Conservation (phyloP, 2,888 invertebrate species). For the Rhopalosiphum nymphaeae region DNA sequence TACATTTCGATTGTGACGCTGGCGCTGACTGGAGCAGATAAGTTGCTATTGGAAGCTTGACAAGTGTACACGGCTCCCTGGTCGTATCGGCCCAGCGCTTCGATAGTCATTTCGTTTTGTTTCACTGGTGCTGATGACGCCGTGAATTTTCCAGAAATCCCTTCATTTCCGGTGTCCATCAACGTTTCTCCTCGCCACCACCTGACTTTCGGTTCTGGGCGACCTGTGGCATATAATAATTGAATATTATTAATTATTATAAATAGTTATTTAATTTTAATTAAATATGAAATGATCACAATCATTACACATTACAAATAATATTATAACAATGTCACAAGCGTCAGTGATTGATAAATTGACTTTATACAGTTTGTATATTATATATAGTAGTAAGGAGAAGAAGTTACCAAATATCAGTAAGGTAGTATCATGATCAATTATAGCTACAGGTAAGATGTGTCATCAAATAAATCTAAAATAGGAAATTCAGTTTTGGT, state of each 20-base stretch:
- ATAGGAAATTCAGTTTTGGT: neutral
- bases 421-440: neutral
- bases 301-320: neutral
- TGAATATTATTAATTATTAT: neutral
- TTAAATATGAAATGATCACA: neutral
- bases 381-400: neutral
- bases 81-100: slow-evolving; percentile 76
- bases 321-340: neutral
- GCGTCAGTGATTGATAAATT: neutral
- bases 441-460: neutral
- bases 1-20: slow-evolving; percentile 80
- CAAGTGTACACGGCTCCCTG: slow-evolving; percentile 80
- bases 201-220: slow-evolving; percentile 79
- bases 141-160: slow-evolving; percentile 69
- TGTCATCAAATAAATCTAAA: neutral
- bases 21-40: slow-evolving; percentile 78
- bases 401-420: neutral
- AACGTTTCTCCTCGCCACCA: slow-evolving; percentile 82
- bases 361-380: neutral
- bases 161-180: slow-evolving; percentile 75
- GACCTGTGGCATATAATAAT: slow-evolving; percentile 72
- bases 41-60: slow-evolving; percentile 79
- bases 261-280: neutral
- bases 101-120: slow-evolving; percentile 73
- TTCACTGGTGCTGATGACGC: slow-evolving; percentile 72